Evolutionary conservation across 2,888 invertebrate genomes (phyloP).

Genomic region (Tuberolachnus salignus): DNA sequence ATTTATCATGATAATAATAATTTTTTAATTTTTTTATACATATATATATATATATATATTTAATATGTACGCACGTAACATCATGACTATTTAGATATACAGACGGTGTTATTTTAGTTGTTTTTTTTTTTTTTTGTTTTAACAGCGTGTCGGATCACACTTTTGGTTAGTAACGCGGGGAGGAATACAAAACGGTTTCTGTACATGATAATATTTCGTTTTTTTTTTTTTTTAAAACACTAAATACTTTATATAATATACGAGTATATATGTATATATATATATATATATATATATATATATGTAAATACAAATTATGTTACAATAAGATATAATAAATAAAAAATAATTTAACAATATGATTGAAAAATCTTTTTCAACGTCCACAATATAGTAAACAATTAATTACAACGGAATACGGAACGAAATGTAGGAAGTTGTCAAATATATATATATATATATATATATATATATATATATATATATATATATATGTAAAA

Average conservation of each 20-base stretch:
- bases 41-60: constrained; percentile 14
- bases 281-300: no score
- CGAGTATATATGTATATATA: no score
- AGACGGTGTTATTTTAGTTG: background rate
- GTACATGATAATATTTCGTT: constrained; percentile 25
- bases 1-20: constrained; percentile 40
- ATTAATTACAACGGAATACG: constrained; percentile 30
- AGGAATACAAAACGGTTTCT: constrained; percentile 7
- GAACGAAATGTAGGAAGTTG: constrained; percentile 5
- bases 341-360: constrained; percentile 40
- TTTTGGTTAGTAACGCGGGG: background rate
- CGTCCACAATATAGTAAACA: constrained; percentile 18
- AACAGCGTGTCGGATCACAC: background rate
- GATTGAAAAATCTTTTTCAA: constrained; percentile 34
- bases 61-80: background rate
- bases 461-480: no score
- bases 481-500: no score
- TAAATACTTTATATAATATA: constrained; percentile 9
- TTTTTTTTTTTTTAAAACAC: no score
- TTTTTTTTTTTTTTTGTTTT: background rate
- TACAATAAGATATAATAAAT: constrained; percentile 39
- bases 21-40: no score
- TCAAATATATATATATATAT: no score
- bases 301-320: constrained; percentile 42
- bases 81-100: background rate